phyloP scores from a whole-genome alignment of 2,113 vertebrate species.

The Ailurus styani region DNA sequence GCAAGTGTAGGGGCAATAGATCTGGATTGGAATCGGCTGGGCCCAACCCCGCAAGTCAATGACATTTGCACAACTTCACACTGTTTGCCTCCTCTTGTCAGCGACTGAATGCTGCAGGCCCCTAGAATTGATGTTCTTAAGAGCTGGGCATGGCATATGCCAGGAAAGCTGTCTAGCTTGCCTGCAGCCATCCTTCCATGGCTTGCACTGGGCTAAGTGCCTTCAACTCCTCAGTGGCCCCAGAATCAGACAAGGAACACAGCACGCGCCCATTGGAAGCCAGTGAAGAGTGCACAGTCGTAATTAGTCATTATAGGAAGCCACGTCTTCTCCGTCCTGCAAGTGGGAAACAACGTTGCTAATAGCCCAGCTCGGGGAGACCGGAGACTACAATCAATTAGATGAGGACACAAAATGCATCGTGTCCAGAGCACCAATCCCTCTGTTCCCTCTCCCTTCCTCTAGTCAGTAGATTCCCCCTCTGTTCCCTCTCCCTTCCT shows the following conservation, averaged over 20 bases:
- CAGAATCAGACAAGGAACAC: not conserved
- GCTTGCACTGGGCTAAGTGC: not conserved
- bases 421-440: not conserved
- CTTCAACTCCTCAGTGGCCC: not conserved
- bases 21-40: accelerated
- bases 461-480: not conserved
- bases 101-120: not conserved
- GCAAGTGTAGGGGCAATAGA: not conserved
- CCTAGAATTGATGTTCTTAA: not conserved
- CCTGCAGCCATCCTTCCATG: not conserved
- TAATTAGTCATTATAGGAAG: not conserved
- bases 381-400: not conserved
- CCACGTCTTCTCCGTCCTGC: not conserved
- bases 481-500: not conserved
- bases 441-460: not conserved
- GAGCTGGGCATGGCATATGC: not conserved
- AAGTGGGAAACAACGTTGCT: not conserved
- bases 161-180: not conserved
- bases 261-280: not conserved
- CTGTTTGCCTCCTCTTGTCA: not conserved
- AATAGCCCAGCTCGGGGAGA: not conserved
- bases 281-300: not conserved
- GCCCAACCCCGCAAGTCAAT: not conserved
- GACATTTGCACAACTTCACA: not conserved
- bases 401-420: not conserved